Percentiles rank a stretch among this genome's conserved stretches.
These are phyloP conservation scores for Mesoclemmys tuberculata DNA, from an alignment of 2,113 vertebrate species.

Conservation along the genomic window DNA sequence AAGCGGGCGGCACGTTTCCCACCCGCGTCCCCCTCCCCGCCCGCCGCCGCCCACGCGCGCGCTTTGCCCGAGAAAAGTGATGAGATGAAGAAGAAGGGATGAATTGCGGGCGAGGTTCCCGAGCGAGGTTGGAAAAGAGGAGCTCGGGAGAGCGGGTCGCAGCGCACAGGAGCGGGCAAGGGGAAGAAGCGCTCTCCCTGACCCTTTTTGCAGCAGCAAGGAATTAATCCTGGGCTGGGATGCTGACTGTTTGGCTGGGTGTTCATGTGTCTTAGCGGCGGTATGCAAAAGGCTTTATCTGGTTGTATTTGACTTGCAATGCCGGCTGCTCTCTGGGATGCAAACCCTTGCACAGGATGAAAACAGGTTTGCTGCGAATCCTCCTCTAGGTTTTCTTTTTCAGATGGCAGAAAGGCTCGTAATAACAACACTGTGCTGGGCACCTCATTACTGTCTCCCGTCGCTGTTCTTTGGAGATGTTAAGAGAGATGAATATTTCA, in stretches of 20 bases:
- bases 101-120: conserved; percentile 47
- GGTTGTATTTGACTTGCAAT: conserved; percentile 63
- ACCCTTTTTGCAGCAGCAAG: background rate
- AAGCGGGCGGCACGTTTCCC: conserved; percentile 57
- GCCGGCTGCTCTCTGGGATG: conserved; percentile 75
- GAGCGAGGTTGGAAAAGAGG: background rate
- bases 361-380: conserved; percentile 78
- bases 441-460: conserved; percentile 53
- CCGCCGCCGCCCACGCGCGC: conserved; percentile 40
- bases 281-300: conserved; percentile 46
- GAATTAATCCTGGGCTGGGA: background rate
- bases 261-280: conserved; percentile 40
- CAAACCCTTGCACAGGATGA: conserved; percentile 77
- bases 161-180: conserved; percentile 23
- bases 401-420: conserved; percentile 52
- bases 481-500: conserved; percentile 62
- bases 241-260: conserved; percentile 15
- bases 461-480: conserved; percentile 58
- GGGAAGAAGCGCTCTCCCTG: conserved; percentile 7
- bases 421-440: conserved; percentile 28
- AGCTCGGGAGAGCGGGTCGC: conserved; percentile 7
- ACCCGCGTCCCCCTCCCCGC: conserved; percentile 8
- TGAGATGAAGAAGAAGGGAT: conserved; percentile 52
- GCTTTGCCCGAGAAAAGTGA: conserved; percentile 56
- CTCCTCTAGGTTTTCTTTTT: conserved; percentile 20